These are phyloP conservation scores for Urocynchramus pylzowi DNA, from an alignment of 2,113 vertebrate species.

Conservation along the genomic window DNA sequence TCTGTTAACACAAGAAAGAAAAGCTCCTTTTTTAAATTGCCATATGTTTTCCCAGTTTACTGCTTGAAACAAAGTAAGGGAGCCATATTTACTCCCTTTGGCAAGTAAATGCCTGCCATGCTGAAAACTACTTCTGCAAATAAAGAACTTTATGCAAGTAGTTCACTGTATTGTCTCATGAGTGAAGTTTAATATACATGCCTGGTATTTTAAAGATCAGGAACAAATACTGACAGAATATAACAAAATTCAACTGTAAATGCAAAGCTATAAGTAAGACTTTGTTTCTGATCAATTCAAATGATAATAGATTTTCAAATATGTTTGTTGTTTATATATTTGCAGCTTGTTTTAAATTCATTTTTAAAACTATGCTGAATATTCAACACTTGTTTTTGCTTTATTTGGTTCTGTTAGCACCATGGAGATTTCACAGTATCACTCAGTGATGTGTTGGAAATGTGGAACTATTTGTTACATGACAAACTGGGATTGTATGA, in stretches of 20 bases:
- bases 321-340: neutral
- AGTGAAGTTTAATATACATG: neutral
- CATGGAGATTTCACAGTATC: conserved; percentile 81
- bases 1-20: neutral
- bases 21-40: neutral
- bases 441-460: conserved; percentile 87
- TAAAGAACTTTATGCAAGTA: neutral
- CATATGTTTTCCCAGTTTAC: neutral
- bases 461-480: conserved; percentile 86
- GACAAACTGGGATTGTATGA: conserved; percentile 84
- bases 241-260: neutral
- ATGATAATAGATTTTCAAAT: neutral
- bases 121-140: neutral
- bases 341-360: neutral
- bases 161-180: neutral
- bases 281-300: neutral
- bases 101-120: neutral
- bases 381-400: neutral
- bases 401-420: conserved; percentile 65
- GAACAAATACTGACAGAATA: neutral
- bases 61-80: neutral
- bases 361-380: neutral
- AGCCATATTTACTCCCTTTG: neutral
- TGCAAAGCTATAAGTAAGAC: neutral
- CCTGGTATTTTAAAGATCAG: neutral